Conservation (phyloP, 2,888 invertebrate species). For the Yponomeuta cagnagella region DNA sequence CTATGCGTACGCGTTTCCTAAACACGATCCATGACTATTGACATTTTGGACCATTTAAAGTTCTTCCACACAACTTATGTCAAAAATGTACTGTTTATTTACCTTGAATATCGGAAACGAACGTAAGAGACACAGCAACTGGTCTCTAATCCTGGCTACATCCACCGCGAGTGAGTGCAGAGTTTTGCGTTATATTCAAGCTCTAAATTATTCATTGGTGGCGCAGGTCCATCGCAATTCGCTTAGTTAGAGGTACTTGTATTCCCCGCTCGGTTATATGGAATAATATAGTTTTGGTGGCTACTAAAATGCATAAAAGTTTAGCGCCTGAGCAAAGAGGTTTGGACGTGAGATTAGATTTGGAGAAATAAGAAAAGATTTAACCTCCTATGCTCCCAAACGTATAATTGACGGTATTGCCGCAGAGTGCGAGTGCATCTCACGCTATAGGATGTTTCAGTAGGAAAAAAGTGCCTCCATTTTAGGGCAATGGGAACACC, state of each 20-base stretch:
- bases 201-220: conserved; percentile 45
- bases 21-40: too few species aligned
- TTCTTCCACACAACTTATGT: too few species aligned
- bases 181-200: conserved; percentile 17
- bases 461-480: too few species aligned
- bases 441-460: neutral
- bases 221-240: conserved; percentile 36
- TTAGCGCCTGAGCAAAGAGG: neutral
- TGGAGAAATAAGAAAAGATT: neutral
- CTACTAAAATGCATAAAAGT: too few species aligned
- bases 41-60: too few species aligned
- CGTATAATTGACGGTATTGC: neutral
- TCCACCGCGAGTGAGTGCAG: too few species aligned
- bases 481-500: too few species aligned
- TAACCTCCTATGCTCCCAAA: neutral
- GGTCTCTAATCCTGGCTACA: too few species aligned
- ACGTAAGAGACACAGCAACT: too few species aligned
- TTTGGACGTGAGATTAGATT: neutral
- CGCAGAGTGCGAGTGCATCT: neutral
- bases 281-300: conserved; percentile 45
- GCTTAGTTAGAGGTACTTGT: conserved; percentile 33
- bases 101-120: too few species aligned
- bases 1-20: too few species aligned
- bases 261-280: conserved; percentile 29
- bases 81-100: too few species aligned